phyloP scores from a whole-genome alignment of 2,797 vertebrate species.

The Brachyalestes nurse region DNA sequence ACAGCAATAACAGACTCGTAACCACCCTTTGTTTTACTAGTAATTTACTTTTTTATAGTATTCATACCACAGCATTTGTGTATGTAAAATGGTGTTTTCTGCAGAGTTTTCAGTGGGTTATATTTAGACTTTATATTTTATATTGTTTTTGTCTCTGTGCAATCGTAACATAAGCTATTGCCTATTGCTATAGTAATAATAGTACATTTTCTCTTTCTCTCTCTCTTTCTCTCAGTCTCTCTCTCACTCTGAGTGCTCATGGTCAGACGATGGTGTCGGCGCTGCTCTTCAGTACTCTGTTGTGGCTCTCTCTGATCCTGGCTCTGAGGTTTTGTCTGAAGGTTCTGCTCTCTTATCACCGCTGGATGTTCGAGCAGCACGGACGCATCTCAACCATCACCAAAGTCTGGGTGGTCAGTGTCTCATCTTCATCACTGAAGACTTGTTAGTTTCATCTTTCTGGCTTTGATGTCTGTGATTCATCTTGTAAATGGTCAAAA shows the following conservation, averaged over 20 bases:
- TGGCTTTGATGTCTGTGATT: not conserved
- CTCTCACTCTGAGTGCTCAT: slow-evolving; percentile 79
- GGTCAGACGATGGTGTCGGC: slow-evolving; percentile 84
- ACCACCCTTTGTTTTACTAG: too few species aligned
- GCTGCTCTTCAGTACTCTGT: slow-evolving; percentile 85
- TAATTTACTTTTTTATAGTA: too few species aligned
- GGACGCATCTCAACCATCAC: slow-evolving; percentile 86
- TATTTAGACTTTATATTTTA: too few species aligned
- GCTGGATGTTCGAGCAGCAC: slow-evolving; percentile 89
- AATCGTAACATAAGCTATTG: too few species aligned
- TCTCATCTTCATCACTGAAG: not conserved
- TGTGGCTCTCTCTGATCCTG: slow-evolving; percentile 90
- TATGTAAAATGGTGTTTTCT: too few species aligned
- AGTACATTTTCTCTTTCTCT: not conserved
- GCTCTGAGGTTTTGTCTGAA: slow-evolving; percentile 89
- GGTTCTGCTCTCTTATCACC: slow-evolving; percentile 89
- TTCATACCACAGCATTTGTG: too few species aligned
- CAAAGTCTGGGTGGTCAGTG: slow-evolving; percentile 91
- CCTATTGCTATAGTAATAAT: too few species aligned
- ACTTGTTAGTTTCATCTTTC: not conserved
- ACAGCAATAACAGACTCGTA: too few species aligned
- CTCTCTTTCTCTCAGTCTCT: slow-evolving; percentile 35
- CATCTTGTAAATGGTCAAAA: not conserved
- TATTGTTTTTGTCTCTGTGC: too few species aligned
- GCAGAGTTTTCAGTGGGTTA: too few species aligned